Base-by-base conservation (phyloP, 2,113 vertebrate species). In the Sterna hirundo region DNA sequence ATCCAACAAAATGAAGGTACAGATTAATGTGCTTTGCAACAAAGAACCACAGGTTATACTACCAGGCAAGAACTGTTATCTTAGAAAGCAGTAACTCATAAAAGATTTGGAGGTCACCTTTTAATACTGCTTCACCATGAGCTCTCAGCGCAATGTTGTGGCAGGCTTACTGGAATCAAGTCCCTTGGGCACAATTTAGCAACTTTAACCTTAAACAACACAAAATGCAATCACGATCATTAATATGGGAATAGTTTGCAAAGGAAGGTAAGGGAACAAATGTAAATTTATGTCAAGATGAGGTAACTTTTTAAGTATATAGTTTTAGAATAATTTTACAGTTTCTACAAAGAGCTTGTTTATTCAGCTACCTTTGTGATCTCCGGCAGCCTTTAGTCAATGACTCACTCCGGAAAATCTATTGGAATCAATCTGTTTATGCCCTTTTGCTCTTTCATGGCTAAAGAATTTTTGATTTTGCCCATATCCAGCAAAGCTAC, bases 31-130 rank as follows among this genome's bases (percentile, higher is more conserved):
- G 75, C 27, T 70, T 68, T 68, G 38, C n/a, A 95, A 60, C 4
- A 80, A 74, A 79, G 47, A 91, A 25, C 32, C 36, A 34, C 9
- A 11, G 55, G 38, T 82, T 87, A 40, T 36, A 10, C 11, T 68
- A 60, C 32, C 26, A 71, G n/a, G 75, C 68, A 68, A 86, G 47
- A 79, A 27, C 26, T 47, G 21, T n/a, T 71, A 32, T 40, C 65
- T 76, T 27, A 66, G 25, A 86, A 88, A 90, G 23, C 19, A 69
- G 27, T 66, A 83, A 90, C 29, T 85, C 44, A 32, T 15, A 58
- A 65, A 87, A 74, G 17, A 90, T 83, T 77, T 80, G 58, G 46
- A 90, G 44, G 89, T 93, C 85, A 95, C 71, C 34, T 88, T 94
- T 57, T 29, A 55, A 40, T 20, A 21, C 36, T 83, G 27, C 12